Conservation (phyloP, 2,113 vertebrate species). For the Cololabis saira region DNA sequence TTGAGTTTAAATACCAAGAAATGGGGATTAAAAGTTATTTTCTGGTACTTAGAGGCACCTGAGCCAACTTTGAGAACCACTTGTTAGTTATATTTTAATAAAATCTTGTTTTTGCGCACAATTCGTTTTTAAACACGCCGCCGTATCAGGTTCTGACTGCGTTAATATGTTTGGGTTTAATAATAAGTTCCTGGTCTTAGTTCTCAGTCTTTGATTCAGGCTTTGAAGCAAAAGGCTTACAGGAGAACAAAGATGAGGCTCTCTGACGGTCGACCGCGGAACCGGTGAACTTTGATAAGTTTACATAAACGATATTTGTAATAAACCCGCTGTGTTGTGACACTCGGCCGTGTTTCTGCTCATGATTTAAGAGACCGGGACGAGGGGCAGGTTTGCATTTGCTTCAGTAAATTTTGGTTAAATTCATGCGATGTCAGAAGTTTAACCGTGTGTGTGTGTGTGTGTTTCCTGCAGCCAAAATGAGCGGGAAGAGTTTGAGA, state of each 20-base stretch:
- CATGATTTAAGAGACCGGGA: slow-evolving; percentile 3
- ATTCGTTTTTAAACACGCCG: slow-evolving; percentile 34
- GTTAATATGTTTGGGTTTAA: slow-evolving; percentile 56
- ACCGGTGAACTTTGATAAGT: background rate
- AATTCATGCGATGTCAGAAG: background rate
- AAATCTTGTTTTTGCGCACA: slow-evolving; percentile 34
- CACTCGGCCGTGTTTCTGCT: too few species aligned
- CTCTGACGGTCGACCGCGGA: too few species aligned
- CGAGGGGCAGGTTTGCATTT: background rate
- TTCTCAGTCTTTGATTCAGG: slow-evolving; percentile 18
- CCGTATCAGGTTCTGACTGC: slow-evolving; percentile 51
- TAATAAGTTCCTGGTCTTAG: slow-evolving; percentile 22
- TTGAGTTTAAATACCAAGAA: background rate
- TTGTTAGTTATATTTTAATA: slow-evolving; percentile 45
- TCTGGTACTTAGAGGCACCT: background rate
- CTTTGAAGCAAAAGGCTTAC: background rate
- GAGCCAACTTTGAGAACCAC: slow-evolving; percentile 23
- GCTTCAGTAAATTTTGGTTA: slow-evolving; percentile 3
- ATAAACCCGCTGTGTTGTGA: too few species aligned
- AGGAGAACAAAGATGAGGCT: slow-evolving; percentile 1
- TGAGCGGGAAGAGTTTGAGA: slow-evolving; percentile 95
- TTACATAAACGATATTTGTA: background rate
- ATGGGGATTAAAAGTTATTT: background rate
- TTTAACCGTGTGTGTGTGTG: slow-evolving; percentile 16
- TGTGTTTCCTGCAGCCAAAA: slow-evolving; percentile 84